Conservation (phyloP, 2,888 invertebrate species). For the Brachylomia viminalis region DNA sequence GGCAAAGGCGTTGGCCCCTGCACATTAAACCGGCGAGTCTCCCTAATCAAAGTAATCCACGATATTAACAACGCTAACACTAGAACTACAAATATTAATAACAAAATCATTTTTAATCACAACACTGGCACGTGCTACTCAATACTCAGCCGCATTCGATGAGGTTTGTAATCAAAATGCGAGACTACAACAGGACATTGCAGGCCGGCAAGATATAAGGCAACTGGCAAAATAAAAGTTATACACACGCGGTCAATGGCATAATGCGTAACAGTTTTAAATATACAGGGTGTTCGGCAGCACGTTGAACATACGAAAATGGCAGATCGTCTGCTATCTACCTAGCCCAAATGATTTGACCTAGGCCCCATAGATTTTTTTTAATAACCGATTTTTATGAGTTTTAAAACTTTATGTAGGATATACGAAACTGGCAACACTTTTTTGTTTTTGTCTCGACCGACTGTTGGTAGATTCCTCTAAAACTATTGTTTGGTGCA, state of each 20-base stretch:
- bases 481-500: too few species aligned
- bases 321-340: too few species aligned
- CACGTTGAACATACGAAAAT: too few species aligned
- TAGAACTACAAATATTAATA: slow-evolving; percentile 60
- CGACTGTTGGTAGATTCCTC: too few species aligned
- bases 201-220: slow-evolving; percentile 39
- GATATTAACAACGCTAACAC: slow-evolving; percentile 68
- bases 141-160: slow-evolving; percentile 49
- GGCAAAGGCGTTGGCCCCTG: slow-evolving; percentile 83
- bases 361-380: too few species aligned
- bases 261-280: slow-evolving; percentile 31
- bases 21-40: slow-evolving; percentile 69
- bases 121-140: slow-evolving; percentile 74
- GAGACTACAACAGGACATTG: slow-evolving; percentile 40
- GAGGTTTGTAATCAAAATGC: slow-evolving; percentile 49
- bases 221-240: slow-evolving; percentile 32
- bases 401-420: too few species aligned
- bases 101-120: slow-evolving; percentile 69
- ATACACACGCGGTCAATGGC: slow-evolving; percentile 43
- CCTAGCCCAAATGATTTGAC: too few species aligned
- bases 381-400: too few species aligned
- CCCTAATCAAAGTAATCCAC: slow-evolving; percentile 73
- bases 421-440: too few species aligned
- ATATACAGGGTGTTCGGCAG: too few species aligned
- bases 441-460: too few species aligned